Conservation (phyloP, 2,113 vertebrate species). For the Dipodomys ordii region DNA sequence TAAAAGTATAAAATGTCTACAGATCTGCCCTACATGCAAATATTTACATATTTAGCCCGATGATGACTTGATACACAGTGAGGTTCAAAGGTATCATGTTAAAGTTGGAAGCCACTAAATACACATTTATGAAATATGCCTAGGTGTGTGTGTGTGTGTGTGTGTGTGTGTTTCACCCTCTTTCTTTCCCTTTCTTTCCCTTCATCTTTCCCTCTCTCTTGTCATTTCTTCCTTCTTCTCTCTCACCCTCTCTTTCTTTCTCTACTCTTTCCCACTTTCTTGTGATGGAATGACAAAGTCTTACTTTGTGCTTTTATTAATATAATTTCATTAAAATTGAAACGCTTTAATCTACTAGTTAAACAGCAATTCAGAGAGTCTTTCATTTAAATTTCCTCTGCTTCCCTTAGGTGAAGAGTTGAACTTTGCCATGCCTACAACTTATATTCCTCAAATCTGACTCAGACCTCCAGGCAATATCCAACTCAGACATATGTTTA, state of each 20-base stretch:
- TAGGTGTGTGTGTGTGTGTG: too few relatives aligned
- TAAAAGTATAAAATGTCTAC: background rate
- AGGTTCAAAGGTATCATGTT: background rate
- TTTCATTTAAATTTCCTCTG: background rate
- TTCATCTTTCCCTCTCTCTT: background rate
- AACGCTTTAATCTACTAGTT: background rate
- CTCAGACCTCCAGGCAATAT: background rate
- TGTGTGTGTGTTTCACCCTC: too few relatives aligned
- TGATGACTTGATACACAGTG: background rate
- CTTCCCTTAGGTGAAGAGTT: background rate
- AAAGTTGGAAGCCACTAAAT: background rate
- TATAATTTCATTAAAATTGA: background rate
- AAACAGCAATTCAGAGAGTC: background rate
- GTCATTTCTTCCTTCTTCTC: too few relatives aligned
- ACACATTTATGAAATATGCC: background rate
- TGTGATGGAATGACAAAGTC: background rate
- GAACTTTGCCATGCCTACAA: background rate
- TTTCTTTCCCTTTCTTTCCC: too few relatives aligned
- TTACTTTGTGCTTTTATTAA: conserved; percentile 27
- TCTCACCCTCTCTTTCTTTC: too few relatives aligned
- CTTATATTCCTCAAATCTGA: background rate
- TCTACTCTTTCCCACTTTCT: background rate
- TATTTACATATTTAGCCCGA: background rate
- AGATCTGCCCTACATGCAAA: background rate
- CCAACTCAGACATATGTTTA: background rate